These are phyloP conservation scores for Morpho deidamia DNA, from an alignment of 2,888 invertebrate species.

Conservation along the genomic window DNA sequence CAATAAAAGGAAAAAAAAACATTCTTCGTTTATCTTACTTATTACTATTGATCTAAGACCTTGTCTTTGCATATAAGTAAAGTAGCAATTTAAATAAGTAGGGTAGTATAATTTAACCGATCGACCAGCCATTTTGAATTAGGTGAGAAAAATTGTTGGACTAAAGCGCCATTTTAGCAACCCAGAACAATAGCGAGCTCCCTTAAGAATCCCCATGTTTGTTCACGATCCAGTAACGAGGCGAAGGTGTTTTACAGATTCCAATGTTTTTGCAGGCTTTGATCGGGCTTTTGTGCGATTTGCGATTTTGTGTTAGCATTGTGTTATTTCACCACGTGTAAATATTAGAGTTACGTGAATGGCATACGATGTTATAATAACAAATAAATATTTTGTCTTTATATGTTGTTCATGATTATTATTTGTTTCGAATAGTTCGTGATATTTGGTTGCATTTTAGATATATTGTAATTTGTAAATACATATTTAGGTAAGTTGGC, in stretches of 20 bases:
- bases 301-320: conserved; percentile 19
- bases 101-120: too few relatives aligned
- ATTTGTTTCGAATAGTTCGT: too few relatives aligned
- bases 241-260: conserved; percentile 40
- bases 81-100: not conserved
- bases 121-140: too few relatives aligned
- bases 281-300: conserved; percentile 27
- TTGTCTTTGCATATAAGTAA: too few relatives aligned
- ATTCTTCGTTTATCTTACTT: too few relatives aligned
- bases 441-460: too few relatives aligned
- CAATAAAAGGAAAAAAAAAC: too few relatives aligned
- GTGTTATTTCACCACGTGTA: conserved; percentile 3
- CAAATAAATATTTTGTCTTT: not conserved
- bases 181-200: conserved; percentile 42
- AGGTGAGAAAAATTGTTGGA: not conserved
- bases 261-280: conserved; percentile 33
- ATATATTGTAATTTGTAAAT: too few relatives aligned
- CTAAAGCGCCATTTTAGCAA: conserved; percentile 38
- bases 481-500: too few relatives aligned
- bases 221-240: conserved; percentile 33
- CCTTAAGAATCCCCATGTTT: conserved; percentile 41
- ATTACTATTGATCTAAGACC: too few relatives aligned
- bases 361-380: not conserved
- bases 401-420: too few relatives aligned
- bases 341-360: not conserved